Conservation (phyloP, 2,797 vertebrate species). For the Phrynocephalus vlangalii region DNA sequence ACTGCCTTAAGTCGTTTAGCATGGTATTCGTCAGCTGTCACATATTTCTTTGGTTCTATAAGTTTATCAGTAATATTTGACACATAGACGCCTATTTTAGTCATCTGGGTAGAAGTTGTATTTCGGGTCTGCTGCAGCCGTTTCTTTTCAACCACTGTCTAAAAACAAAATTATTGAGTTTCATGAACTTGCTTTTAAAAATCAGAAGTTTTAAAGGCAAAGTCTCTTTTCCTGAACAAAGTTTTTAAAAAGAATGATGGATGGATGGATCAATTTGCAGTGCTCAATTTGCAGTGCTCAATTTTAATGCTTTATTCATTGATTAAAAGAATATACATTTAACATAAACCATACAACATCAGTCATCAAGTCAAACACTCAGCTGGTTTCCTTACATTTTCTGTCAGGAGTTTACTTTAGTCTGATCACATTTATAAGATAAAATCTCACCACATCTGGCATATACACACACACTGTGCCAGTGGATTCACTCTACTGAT, state of each 20-base stretch:
- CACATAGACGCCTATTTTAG: conserved; percentile 86
- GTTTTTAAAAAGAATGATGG: conserved; percentile 33
- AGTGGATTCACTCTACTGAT: conserved; percentile 90
- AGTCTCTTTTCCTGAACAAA: neutral
- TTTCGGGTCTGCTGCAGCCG: conserved; percentile 83
- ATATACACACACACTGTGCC: conserved; percentile 87
- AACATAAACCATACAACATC: conserved; percentile 95
- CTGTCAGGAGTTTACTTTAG: conserved; percentile 85
- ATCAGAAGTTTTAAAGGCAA: neutral
- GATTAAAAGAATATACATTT: conserved; percentile 99
- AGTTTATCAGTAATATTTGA: conserved; percentile 86
- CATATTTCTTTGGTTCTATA: conserved; percentile 82
- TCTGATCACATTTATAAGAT: conserved; percentile 89
- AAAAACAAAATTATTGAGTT: conserved; percentile 41
- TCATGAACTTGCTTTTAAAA: conserved; percentile 4
- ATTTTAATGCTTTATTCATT: conserved; percentile 96
- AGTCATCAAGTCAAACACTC: conserved; percentile 93
- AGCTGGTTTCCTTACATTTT: conserved; percentile 90
- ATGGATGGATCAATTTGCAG: conserved; percentile 39
- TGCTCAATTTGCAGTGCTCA: conserved; percentile 75
- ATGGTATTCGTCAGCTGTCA: conserved; percentile 85
- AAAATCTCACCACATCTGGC: conserved; percentile 91
- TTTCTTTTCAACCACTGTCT: conserved; percentile 77
- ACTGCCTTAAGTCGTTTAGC: conserved; percentile 84
- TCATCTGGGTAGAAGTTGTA: conserved; percentile 89